Conservation (phyloP, 2,888 invertebrate species). For the Ommatoiulus sabulosus region DNA sequence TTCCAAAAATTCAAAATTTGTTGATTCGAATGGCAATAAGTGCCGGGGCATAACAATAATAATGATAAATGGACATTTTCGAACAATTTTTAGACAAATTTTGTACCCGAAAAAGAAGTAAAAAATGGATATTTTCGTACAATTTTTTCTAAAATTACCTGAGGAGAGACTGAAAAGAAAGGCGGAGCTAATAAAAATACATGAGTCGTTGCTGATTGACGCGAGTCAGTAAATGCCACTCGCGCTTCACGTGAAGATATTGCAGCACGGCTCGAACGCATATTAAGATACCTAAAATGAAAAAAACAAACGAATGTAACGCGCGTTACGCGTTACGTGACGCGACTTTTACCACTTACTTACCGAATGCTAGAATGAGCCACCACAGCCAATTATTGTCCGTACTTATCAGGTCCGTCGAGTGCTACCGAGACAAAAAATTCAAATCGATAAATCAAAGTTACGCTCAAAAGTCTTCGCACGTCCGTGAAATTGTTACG, state of each 20-base stretch:
- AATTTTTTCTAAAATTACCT: no score
- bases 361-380: slow-evolving; percentile 91
- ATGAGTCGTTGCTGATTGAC: slow-evolving; percentile 87
- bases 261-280: slow-evolving; percentile 88
- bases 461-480: no score
- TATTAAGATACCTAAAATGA: slow-evolving; percentile 80
- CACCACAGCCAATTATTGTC: slow-evolving; percentile 94
- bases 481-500: no score
- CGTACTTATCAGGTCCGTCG: slow-evolving; percentile 85
- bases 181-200: slow-evolving; percentile 78
- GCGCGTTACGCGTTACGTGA: neutral
- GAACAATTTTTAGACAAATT: no score
- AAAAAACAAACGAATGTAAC: slow-evolving; percentile 57
- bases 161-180: neutral
- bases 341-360: slow-evolving; percentile 65
- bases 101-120: no score
- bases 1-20: no score
- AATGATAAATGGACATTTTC: no score
- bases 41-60: no score
- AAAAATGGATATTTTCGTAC: no score
- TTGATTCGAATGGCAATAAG: no score
- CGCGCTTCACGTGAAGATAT: slow-evolving; percentile 88
- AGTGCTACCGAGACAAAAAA: slow-evolving; percentile 70
- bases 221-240: slow-evolving; percentile 87
- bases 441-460: no score